Percentiles rank a stretch among this genome's conserved stretches.
phyloP scores from a whole-genome alignment of 2,888 invertebrate genomes.

The Lordiphosa fenestrarum region DNA sequence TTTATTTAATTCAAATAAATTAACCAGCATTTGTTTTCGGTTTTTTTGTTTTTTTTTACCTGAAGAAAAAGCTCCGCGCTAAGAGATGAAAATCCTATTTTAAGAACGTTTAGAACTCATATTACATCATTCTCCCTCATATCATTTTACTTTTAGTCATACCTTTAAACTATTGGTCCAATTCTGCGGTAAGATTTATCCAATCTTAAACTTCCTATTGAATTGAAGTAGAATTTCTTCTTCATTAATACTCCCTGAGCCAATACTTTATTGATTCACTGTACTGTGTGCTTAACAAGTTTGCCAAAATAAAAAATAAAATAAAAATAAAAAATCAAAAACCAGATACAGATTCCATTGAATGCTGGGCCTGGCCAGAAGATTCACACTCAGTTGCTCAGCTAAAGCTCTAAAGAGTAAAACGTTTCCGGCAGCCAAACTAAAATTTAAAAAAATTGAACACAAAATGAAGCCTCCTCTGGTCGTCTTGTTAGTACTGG shows the following conservation, averaged over 20 bases:
- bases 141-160: too few relatives aligned
- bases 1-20: too few relatives aligned
- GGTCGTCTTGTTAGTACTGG: conserved; percentile 13
- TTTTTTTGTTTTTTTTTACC: too few relatives aligned
- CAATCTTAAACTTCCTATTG: too few relatives aligned
- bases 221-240: too few relatives aligned
- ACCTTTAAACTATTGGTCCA: too few relatives aligned
- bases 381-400: conserved; percentile 63
- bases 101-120: too few relatives aligned
- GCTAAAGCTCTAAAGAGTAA: conserved; percentile 54
- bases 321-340: conserved; percentile 20
- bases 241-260: background rate
- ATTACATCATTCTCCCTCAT: too few relatives aligned
- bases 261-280: background rate
- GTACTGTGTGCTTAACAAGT: conserved; percentile 55
- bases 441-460: conserved; percentile 6
- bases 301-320: conserved; percentile 47
- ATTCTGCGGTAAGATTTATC: too few relatives aligned
- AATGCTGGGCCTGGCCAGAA: conserved; percentile 29
- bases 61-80: too few relatives aligned
- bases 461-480: conserved; percentile 46
- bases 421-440: conserved; percentile 38
- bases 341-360: conserved; percentile 61
- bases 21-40: too few relatives aligned
- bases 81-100: too few relatives aligned